phyloP scores from a whole-genome alignment of 1,140 invertebrate species.

The Elymnias hypermnestra region DNA sequence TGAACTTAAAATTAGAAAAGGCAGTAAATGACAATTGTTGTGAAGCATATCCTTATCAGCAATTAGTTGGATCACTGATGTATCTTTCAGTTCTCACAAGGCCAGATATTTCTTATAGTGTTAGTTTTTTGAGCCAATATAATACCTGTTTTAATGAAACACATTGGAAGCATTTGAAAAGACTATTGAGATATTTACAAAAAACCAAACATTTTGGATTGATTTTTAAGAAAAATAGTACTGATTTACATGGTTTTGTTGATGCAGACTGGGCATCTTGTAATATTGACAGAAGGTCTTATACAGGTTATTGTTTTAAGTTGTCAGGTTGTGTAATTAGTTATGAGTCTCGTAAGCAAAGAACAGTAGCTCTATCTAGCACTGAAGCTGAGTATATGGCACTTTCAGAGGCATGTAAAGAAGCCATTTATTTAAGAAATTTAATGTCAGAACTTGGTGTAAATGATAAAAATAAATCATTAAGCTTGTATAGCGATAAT shows the following conservation, averaged over 20 bases:
- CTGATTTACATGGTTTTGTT: conserved; percentile 11
- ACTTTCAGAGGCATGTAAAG: conserved; percentile 11
- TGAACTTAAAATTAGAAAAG: conserved; percentile 9
- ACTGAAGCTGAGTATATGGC: conserved; percentile 15
- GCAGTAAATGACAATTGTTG: neutral
- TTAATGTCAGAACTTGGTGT: conserved; percentile 2
- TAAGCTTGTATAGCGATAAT: too few relatives aligned
- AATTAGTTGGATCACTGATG: conserved; percentile 15
- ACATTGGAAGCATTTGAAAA: conserved; percentile 13
- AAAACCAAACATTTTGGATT: conserved; percentile 10
- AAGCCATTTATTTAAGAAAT: conserved; percentile 6
- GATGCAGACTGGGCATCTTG: conserved; percentile 21
- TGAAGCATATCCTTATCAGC: conserved; percentile 4
- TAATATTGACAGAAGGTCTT: conserved; percentile 3
- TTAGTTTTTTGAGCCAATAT: conserved; percentile 18
- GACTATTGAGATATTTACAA: conserved; percentile 17
- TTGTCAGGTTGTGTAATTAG: neutral
- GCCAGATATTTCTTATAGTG: conserved; percentile 20
- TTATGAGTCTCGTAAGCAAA: conserved; percentile 11
- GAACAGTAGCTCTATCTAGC: conserved; percentile 10
- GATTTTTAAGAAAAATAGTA: too few relatives aligned
- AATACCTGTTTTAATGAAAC: conserved; percentile 14
- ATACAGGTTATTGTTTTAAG: conserved; percentile 11
- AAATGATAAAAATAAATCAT: too few relatives aligned
- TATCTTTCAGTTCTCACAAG: conserved; percentile 16